Evolutionary conservation across 2,888 invertebrate genomes (phyloP), one percentile per base, ranked within the genome.

Genomic region (Dasysyrphus tricinctus): DNA sequence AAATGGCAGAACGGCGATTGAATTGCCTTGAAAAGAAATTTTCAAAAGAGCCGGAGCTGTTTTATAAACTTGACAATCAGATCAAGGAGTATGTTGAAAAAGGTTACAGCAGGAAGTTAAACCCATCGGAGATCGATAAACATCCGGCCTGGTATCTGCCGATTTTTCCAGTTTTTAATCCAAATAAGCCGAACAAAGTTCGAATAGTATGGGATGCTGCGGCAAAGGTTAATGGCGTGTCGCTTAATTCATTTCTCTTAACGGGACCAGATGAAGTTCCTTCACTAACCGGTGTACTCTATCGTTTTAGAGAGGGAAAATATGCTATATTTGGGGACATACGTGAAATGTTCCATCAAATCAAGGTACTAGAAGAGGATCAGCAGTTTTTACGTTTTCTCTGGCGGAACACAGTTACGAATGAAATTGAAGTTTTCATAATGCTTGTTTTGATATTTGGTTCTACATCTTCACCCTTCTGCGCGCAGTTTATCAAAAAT

Each of bases 21-120:
- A 19, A n/a, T 19, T 49, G 49, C 19, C 49, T 49, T 49, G 49
- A 49, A 19, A 49, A 49, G 49, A 49, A 49, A 19, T 19, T 49
- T 1, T 6, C 49, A 9, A 49, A 8, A 49, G 49, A 49, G 19
- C 49, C 7, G 5, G 49, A n/a, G 49, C 9, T 49, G 6, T 3
- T 3, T 19, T 9, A 9, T 16, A 19, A 49, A 1, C 49, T 49
- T 9, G 49, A 49, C 9, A 49, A 3, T 2, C 49, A n/a, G 49
- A 19, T 49, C 7, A 19, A 49, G 5, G 49, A 49, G 19, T 49
- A 49, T 12, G 3, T 44, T n/a, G 44, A 44, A 2, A 44, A 44
- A n/a, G 44, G 44, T 44, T 44, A n/a, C n/a, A n/a, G n/a, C 14
- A 3, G n/a, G 44, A 44, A 44, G n/a, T 14, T 44, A 3, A 44